Conservation (phyloP, 2,797 vertebrate genomes). For the Brotula barbata region DNA sequence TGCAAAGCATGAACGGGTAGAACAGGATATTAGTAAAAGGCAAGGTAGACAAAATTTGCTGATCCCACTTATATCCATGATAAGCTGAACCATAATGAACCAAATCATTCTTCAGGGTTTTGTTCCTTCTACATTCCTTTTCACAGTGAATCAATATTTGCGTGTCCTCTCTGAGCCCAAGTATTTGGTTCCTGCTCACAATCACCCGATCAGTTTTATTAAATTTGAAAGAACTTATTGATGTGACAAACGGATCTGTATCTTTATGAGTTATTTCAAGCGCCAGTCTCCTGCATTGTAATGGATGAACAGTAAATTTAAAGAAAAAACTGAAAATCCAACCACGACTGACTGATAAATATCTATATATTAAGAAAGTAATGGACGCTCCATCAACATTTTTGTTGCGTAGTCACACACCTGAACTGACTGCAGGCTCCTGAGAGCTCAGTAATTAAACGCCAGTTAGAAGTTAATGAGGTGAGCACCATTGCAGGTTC, state of each 20-base stretch:
- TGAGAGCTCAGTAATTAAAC: conserved; percentile 15
- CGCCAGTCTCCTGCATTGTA: conserved; percentile 12
- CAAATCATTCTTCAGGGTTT: conserved; percentile 55
- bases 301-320: conserved; percentile 25
- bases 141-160: conserved; percentile 74
- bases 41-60: conserved; percentile 54
- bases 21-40: conserved; percentile 69
- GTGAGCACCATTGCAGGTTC: conserved; percentile 16
- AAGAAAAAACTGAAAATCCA: conserved; percentile 1
- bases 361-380: conserved; percentile 35
- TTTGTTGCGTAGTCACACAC: conserved; percentile 22
- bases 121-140: conserved; percentile 53
- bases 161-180: conserved; percentile 59
- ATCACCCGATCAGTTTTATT: conserved; percentile 66
- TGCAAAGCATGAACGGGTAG: conserved; percentile 59
- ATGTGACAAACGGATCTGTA: conserved; percentile 35
- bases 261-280: conserved; percentile 30
- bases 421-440: not conserved
- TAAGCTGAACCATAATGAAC: conserved; percentile 64
- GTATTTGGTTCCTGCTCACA: conserved; percentile 71
- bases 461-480: conserved; percentile 15
- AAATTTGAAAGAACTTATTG: conserved; percentile 61
- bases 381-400: conserved; percentile 27
- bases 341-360: conserved; percentile 15
- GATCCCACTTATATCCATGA: conserved; percentile 45